Conservation (phyloP, 2,797 vertebrate genomes). For the Lepus oiostolus region DNA sequence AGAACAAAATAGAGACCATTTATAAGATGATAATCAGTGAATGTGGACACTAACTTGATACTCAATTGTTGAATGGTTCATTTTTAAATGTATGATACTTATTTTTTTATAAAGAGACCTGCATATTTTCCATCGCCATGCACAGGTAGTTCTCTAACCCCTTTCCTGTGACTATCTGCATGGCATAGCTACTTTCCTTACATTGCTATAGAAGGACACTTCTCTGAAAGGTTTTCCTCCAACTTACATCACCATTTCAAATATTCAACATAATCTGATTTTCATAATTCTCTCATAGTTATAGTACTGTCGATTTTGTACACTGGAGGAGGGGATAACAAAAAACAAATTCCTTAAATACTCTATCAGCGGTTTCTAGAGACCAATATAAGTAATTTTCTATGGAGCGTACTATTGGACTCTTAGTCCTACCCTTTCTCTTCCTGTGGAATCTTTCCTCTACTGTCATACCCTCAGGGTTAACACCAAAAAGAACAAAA, state of each 20-base stretch:
- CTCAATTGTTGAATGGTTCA: neutral
- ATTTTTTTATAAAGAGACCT: neutral
- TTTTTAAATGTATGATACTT: conserved; percentile 35
- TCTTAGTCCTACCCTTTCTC: neutral
- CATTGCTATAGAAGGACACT: neutral
- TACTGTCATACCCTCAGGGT: neutral
- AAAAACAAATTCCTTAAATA: neutral
- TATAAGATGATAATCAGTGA: conserved; percentile 25
- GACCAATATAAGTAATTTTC: neutral
- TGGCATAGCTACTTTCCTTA: conserved; percentile 16
- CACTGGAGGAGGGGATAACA: neutral
- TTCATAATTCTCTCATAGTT: neutral
- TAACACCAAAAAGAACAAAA: neutral
- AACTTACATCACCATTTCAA: neutral
- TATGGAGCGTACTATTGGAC: neutral
- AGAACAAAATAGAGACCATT: neutral
- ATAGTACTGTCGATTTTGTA: neutral
- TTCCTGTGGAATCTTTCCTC: neutral
- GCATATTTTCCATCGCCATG: neutral
- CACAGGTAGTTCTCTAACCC: neutral
- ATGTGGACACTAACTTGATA: neutral
- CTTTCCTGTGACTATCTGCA: neutral
- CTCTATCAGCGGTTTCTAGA: neutral
- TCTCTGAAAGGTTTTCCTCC: neutral
- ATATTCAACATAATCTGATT: neutral